A percentile compares a stretch with the other conserved stretches of the same genome.
Conservation (phyloP, 53 echinoderm and acorn worm species). For the Holothuria leucospilota region DNA sequence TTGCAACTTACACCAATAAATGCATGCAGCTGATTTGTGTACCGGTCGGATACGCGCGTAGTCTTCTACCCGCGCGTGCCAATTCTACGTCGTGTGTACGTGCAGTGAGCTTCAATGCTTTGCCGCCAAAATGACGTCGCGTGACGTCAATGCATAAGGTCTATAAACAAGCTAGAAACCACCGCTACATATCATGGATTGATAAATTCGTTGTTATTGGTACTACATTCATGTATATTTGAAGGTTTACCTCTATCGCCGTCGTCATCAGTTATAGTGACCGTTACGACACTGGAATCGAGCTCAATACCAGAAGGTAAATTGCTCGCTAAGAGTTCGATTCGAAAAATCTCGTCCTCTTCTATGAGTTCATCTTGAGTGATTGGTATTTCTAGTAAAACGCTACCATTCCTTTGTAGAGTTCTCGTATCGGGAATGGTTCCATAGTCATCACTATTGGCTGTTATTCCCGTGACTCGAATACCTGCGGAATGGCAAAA, state of each 20-base stretch:
- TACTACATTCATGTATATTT: not conserved
- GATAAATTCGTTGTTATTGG: not conserved
- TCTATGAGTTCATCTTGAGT: not conserved
- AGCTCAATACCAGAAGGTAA: not conserved
- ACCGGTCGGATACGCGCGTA: too few species aligned
- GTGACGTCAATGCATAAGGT: too few species aligned
- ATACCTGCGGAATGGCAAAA: too few species aligned
- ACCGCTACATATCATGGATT: too few species aligned
- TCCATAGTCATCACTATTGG: not conserved
- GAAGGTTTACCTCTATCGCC: not conserved
- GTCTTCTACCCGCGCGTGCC: too few species aligned
- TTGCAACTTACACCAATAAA: too few species aligned
- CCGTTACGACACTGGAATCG: not conserved
- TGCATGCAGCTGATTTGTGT: too few species aligned
- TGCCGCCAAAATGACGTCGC: too few species aligned
- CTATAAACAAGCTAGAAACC: too few species aligned
- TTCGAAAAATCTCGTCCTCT: not conserved
- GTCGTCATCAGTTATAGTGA: constrained; percentile 26
- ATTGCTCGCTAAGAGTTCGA: not conserved
- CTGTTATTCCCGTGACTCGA: not conserved
- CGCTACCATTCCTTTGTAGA: too few species aligned
- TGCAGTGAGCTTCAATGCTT: too few species aligned
- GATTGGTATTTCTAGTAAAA: constrained; percentile 13
- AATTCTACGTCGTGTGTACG: too few species aligned
- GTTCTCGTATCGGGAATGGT: not conserved